Conservation (phyloP, 2,888 invertebrate genomes). For the Drosophila picticornis region DNA sequence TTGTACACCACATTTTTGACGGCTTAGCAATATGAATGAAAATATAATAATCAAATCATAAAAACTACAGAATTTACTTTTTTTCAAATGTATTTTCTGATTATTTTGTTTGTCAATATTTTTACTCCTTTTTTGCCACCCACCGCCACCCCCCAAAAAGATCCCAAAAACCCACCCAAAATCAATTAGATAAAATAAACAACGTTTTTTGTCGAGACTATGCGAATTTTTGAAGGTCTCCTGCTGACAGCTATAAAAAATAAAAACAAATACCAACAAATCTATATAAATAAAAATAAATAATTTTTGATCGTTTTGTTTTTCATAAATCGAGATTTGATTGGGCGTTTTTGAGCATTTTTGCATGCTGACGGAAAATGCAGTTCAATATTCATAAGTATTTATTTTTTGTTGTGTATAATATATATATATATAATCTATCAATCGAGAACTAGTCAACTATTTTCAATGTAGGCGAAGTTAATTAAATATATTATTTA, state of each 20-base stretch:
- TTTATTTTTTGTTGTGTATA: conserved; percentile 3
- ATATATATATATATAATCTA: neutral
- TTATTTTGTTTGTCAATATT: conserved; percentile 54
- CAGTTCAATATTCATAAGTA: conserved; percentile 3
- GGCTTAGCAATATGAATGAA: conserved; percentile 22
- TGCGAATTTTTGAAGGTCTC: conserved; percentile 76
- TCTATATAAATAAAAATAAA: conserved; percentile 3
- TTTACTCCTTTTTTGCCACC: conserved; percentile 37
- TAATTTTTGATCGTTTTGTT: conserved; percentile 38
- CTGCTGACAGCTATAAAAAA: conserved; percentile 32
- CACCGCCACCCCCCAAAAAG: conserved; percentile 10
- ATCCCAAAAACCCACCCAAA: conserved; percentile 22
- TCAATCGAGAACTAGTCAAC: neutral
- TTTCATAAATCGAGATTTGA: conserved; percentile 24
- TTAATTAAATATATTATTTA: conserved; percentile 58
- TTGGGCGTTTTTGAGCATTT: conserved; percentile 29
- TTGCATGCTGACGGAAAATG: conserved; percentile 47
- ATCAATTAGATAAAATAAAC: conserved; percentile 10
- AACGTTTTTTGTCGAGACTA: conserved; percentile 75
- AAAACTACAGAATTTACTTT: conserved; percentile 35
- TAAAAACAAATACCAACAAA: neutral
- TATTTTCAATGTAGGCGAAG: conserved; percentile 25
- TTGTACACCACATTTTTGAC: conserved; percentile 73
- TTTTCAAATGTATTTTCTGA: conserved; percentile 31
- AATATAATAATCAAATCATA: conserved; percentile 13